Percentiles rank a stretch among this genome's conserved stretches.
phyloP scores from a whole-genome alignment of 2,113 vertebrate species.

The Propithecus coquereli region DNA sequence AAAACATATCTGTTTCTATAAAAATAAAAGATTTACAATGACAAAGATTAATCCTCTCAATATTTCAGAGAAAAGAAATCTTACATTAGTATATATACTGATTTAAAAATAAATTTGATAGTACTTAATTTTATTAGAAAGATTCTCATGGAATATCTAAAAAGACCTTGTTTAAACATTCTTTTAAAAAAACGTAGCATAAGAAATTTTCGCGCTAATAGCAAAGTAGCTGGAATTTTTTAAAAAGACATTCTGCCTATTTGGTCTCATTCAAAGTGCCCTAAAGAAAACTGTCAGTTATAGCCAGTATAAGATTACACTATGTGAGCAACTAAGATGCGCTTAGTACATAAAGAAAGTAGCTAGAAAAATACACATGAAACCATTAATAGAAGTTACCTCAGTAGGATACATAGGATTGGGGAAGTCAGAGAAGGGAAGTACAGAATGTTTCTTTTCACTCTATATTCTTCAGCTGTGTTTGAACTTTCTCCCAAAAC shows the following conservation, averaged over 20 bases:
- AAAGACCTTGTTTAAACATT: background rate
- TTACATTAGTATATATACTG: background rate
- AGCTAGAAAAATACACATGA: background rate
- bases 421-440: background rate
- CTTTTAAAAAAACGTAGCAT: background rate
- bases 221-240: background rate
- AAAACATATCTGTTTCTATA: constrained; percentile 98
- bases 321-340: background rate
- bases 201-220: background rate
- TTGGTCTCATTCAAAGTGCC: background rate
- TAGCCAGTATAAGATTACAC: background rate
- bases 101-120: constrained; percentile 37
- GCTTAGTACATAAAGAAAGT: background rate
- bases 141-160: background rate
- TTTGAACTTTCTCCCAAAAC: background rate
- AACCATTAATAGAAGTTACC: background rate
- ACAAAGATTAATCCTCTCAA: constrained; percentile 34
- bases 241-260: background rate
- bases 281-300: background rate
- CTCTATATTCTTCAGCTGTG: background rate
- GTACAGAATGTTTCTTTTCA: background rate
- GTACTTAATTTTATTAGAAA: constrained; percentile 32
- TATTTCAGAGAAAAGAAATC: background rate
- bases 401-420: background rate
- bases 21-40: constrained; percentile 55